A percentile compares a stretch with the other conserved stretches of the same genome.
phyloP scores from a whole-genome alignment of 2,797 vertebrate species.

The Oceanodroma leucorhoa region DNA sequence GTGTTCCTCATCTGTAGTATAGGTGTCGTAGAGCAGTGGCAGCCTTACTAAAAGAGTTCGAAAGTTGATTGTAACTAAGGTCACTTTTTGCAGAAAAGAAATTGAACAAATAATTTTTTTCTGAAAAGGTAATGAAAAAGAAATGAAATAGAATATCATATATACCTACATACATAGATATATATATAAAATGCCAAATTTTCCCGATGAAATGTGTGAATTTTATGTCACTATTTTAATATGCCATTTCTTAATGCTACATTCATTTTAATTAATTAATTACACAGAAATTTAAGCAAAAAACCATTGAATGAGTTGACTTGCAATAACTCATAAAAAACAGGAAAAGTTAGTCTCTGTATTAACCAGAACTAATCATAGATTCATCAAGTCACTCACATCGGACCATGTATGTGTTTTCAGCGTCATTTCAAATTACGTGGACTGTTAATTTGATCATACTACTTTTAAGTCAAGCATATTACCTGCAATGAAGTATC shows the following conservation, averaged over 20 bases:
- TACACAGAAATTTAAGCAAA: not conserved
- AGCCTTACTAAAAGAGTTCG: not conserved
- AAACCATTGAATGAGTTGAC: rapidly evolving
- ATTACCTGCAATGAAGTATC: not conserved
- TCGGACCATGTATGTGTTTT: not conserved
- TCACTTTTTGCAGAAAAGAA: not conserved
- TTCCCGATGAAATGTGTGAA: not conserved
- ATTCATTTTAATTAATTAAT: not conserved
- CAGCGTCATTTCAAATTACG: not conserved
- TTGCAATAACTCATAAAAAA: rapidly evolving
- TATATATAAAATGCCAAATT: not conserved
- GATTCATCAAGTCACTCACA: not conserved
- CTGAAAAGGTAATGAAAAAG: not conserved
- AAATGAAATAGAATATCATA: not conserved
- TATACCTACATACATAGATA: not conserved
- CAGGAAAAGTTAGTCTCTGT: not conserved
- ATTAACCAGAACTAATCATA: not conserved
- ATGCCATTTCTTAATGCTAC: rapidly evolving
- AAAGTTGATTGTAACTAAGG: not conserved
- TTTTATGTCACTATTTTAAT: not conserved
- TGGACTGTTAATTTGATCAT: not conserved
- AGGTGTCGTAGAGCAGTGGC: not conserved
- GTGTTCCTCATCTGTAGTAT: not conserved
- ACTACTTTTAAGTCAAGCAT: not conserved
- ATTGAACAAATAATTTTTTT: not conserved